Evolutionary conservation across 2,113 vertebrate species (phyloP).

Genomic region (Azemiops feae): DNA sequence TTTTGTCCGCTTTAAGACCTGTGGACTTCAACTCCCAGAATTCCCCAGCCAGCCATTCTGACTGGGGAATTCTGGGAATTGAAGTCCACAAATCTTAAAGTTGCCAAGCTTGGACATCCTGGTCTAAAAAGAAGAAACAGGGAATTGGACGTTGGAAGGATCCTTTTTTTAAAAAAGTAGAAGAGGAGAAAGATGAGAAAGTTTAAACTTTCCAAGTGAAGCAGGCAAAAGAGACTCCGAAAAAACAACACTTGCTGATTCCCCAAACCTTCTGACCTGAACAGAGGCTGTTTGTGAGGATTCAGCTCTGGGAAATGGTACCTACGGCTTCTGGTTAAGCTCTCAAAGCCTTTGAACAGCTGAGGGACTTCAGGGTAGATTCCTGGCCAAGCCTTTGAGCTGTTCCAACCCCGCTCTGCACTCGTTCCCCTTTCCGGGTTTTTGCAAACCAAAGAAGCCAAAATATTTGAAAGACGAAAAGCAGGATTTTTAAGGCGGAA

Average conservation of each 20-base stretch:
- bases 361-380: conserved; percentile 34
- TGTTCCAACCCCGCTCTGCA: background rate
- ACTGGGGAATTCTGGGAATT: background rate
- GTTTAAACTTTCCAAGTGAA: background rate
- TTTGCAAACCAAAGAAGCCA: background rate
- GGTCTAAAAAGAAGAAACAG: background rate
- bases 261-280: conserved; percentile 42
- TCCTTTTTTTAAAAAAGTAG: background rate
- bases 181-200: background rate
- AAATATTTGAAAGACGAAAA: background rate
- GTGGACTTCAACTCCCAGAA: background rate
- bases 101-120: background rate
- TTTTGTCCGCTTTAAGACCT: too few relatives aligned
- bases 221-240: conserved; percentile 10
- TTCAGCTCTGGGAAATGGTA: conserved; percentile 39
- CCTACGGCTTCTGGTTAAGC: conserved; percentile 22
- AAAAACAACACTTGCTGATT: conserved; percentile 33
- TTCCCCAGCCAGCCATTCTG: background rate
- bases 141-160: fast-evolving
- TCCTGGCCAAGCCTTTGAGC: conserved; percentile 42
- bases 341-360: conserved; percentile 52
- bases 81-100: background rate
- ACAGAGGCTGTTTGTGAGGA: conserved; percentile 59
- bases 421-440: background rate
- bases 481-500: background rate